Evolutionary conservation across 2,797 vertebrate species (phyloP).

Genomic region (Triplophysa yarkandensis): DNA sequence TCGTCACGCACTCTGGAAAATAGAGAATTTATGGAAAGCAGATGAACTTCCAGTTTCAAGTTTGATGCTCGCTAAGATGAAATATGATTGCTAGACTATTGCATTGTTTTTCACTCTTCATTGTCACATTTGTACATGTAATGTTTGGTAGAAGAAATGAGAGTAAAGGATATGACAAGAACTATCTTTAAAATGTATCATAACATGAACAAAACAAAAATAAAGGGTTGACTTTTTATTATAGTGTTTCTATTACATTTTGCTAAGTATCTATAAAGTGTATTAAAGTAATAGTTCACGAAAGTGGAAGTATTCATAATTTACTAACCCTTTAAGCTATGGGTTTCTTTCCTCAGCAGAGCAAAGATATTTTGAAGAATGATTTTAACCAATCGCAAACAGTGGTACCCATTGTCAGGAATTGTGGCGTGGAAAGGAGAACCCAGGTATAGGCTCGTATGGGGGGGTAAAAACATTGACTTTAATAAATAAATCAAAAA

Average conservation of each 20-base stretch:
- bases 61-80: slow-evolving; percentile 18
- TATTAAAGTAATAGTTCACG: too few relatives aligned
- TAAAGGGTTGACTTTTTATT: background rate
- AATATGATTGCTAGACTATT: slow-evolving; percentile 17
- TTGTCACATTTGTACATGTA: background rate
- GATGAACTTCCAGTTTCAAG: slow-evolving; percentile 12
- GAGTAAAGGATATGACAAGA: background rate
- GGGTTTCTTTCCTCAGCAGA: too few relatives aligned
- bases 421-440: too few relatives aligned
- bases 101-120: slow-evolving; percentile 15
- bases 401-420: too few relatives aligned
- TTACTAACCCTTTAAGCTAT: too few relatives aligned
- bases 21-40: slow-evolving; percentile 36
- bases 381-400: too few relatives aligned
- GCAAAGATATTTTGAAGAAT: too few relatives aligned
- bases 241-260: background rate
- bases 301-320: too few relatives aligned
- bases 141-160: background rate
- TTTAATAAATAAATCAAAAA: too few relatives aligned
- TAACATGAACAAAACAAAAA: background rate
- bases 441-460: too few relatives aligned
- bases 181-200: background rate
- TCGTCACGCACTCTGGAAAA: slow-evolving; percentile 35
- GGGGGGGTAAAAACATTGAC: too few relatives aligned
- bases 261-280: too few relatives aligned